Percentiles rank a stretch among this genome's conserved stretches.
These are phyloP conservation scores for Aythya baeri DNA, from an alignment of 2,113 vertebrate genomes.

Conservation along the genomic window DNA sequence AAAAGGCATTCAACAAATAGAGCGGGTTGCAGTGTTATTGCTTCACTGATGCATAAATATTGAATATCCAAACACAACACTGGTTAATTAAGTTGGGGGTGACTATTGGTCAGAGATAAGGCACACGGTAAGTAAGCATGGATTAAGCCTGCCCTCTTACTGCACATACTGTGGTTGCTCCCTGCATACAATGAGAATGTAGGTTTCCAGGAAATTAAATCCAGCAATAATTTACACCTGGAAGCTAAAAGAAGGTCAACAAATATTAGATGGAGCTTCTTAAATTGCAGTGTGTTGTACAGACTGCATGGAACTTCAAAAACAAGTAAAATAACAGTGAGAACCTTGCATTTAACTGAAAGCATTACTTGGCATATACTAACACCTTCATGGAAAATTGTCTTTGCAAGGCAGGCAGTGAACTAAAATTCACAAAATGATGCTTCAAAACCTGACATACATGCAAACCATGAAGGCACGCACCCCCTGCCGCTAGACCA, in stretches of 20 bases:
- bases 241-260: not conserved
- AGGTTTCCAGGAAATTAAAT: constrained; percentile 34
- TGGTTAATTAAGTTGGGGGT: constrained; percentile 34
- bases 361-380: not conserved
- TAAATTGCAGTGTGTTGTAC: not conserved
- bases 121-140: not conserved
- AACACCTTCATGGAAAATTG: not conserved
- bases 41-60: constrained; percentile 17
- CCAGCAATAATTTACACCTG: not conserved
- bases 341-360: not conserved
- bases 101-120: constrained; percentile 6
- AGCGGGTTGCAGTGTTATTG: not conserved
- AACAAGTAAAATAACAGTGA: not conserved
- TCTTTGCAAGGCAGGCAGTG: not conserved
- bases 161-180: not conserved
- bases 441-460: not conserved
- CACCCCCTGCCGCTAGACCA: accelerated
- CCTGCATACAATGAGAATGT: not conserved
- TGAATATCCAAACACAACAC: constrained; percentile 20
- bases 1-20: not conserved
- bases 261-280: not conserved
- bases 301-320: not conserved
- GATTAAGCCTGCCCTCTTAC: constrained; percentile 39
- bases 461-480: accelerated
- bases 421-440: not conserved